A percentile compares a stretch with the other conserved stretches of the same genome.
Evolutionary conservation across 92 coral and sea anemone species (phyloP).

Genomic region (Zoanthus sociatus): DNA sequence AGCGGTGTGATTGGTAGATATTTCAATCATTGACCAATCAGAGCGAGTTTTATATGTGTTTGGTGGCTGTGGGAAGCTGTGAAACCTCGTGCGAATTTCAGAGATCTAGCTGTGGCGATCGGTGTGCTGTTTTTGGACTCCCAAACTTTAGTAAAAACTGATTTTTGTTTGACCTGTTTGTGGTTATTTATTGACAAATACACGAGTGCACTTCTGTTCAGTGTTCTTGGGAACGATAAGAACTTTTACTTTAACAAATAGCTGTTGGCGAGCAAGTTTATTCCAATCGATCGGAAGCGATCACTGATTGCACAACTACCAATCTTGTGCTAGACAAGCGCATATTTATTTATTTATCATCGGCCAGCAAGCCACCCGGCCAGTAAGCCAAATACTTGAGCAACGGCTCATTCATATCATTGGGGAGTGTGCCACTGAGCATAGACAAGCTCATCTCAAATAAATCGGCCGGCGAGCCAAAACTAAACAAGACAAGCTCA

Average conservation of each 20-base stretch:
- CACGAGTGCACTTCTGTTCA: conserved; percentile 43
- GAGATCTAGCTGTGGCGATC: conserved; percentile 1
- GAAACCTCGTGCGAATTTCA: conserved; percentile 31
- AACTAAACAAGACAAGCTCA: conserved; percentile 41
- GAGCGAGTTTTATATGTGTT: conserved; percentile 17
- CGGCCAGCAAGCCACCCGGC: conserved; percentile 33
- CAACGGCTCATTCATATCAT: conserved; percentile 23
- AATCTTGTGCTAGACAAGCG: conserved; percentile 42
- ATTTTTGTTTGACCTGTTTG: conserved; percentile 34
- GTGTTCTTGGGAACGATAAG: conserved; percentile 30
- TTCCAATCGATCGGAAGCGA: conserved; percentile 38
- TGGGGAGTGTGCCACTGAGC: conserved; percentile 35
- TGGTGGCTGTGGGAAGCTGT: conserved; percentile 14
- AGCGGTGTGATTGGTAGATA: conserved; percentile 28
- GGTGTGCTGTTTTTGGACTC: conserved; percentile 14
- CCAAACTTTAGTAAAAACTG: conserved; percentile 31
- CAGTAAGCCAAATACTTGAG: conserved; percentile 34
- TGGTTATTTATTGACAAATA: conserved; percentile 38
- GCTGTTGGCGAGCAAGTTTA: conserved; percentile 29
- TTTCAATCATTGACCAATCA: conserved; percentile 37
- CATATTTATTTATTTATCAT: neutral
- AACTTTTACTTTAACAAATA: conserved; percentile 4
- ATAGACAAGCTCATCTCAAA: conserved; percentile 32
- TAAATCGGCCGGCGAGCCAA: conserved; percentile 34
- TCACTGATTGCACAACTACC: conserved; percentile 26